Conservation (phyloP, 1,140 invertebrate species). For the Eciton burchellii region DNA sequence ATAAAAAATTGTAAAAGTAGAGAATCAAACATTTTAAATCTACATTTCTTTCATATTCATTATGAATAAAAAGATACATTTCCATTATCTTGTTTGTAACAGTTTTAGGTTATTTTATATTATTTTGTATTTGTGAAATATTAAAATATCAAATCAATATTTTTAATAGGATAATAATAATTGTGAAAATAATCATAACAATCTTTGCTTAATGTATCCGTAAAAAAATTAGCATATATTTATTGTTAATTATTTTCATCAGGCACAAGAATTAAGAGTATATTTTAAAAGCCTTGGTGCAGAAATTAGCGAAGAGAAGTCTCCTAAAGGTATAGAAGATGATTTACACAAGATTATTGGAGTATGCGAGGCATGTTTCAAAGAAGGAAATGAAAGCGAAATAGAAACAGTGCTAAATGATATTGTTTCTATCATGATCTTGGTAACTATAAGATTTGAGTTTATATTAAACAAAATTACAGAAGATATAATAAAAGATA, state of each 20-base stretch:
- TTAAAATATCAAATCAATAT: constrained; percentile 24
- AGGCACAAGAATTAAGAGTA: constrained; percentile 95
- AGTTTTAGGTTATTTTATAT: constrained; percentile 5
- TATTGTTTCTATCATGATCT: constrained; percentile 97
- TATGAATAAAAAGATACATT: not conserved
- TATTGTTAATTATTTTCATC: constrained; percentile 70
- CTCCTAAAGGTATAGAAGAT: constrained; percentile 95
- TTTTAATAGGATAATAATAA: not conserved
- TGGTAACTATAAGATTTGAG: constrained; percentile 87
- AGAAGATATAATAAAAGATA: constrained; percentile 20
- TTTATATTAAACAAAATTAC: no score
- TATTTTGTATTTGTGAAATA: not conserved
- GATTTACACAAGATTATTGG: constrained; percentile 98
- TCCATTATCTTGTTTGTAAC: not conserved
- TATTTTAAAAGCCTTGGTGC: constrained; percentile 97
- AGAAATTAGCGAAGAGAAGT: constrained; percentile 96
- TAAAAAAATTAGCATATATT: constrained; percentile 21
- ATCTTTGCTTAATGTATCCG: not conserved
- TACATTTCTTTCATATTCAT: not conserved
- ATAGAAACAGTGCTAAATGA: constrained; percentile 94
- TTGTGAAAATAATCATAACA: not conserved
- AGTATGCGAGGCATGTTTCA: constrained; percentile 96
- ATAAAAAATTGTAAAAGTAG: not conserved
- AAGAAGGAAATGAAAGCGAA: constrained; percentile 92
- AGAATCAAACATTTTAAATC: not conserved